A percentile compares a stretch with the other conserved stretches of the same genome.
These are phyloP conservation scores for Corythaixoides concolor DNA, from an alignment of 2,113 vertebrate species.

Conservation along the genomic window DNA sequence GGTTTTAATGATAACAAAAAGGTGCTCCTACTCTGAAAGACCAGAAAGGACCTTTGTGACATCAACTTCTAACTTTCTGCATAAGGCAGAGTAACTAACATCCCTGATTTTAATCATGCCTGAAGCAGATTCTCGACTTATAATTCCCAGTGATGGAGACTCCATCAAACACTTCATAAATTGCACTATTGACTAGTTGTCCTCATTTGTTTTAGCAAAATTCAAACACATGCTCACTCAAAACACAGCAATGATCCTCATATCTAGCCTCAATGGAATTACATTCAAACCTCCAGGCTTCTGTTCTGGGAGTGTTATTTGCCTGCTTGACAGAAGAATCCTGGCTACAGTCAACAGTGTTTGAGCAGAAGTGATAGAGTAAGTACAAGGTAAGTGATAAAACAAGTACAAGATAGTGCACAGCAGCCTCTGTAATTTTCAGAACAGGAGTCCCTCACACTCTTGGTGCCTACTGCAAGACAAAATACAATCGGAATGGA, in stretches of 20 bases:
- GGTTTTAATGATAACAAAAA: not conserved
- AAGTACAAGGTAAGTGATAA: not conserved
- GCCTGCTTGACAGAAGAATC: not conserved
- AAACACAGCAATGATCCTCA: not conserved
- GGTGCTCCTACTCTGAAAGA: not conserved
- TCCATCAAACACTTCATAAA: not conserved
- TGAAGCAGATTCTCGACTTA: not conserved
- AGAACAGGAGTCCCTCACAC: not conserved
- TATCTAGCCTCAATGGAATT: not conserved
- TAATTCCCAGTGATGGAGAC: not conserved
- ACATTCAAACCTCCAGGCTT: not conserved
- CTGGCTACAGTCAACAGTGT: not conserved
- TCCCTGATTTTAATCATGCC: not conserved
- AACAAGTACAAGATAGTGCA: rapidly evolving
- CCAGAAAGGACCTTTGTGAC: not conserved
- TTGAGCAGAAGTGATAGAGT: not conserved
- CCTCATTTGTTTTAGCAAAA: not conserved
- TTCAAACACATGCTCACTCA: not conserved
- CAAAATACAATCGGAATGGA: not conserved
- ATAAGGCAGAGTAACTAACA: not conserved
- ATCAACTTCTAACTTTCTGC: not conserved
- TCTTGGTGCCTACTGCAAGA: not conserved
- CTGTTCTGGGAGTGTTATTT: not conserved
- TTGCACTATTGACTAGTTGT: not conserved
- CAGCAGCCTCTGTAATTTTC: not conserved